Conservation (phyloP, 2,113 vertebrate genomes). For the Rattus norvegicus region DNA sequence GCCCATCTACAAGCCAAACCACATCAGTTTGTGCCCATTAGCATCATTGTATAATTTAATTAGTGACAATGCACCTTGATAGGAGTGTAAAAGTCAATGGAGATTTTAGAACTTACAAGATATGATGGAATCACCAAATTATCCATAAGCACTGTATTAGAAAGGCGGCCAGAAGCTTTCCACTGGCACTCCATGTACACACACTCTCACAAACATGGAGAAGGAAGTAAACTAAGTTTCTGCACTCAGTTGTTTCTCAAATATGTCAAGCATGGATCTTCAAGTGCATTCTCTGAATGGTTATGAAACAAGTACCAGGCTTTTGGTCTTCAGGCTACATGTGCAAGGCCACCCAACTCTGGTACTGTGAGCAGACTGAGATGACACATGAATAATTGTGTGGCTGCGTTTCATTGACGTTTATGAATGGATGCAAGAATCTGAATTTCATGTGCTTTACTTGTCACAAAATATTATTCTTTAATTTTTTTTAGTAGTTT, state of each 20-base stretch:
- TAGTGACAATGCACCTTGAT: not conserved
- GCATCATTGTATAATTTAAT: not conserved
- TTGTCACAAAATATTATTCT: slow-evolving; percentile 21
- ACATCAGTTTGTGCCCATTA: not conserved
- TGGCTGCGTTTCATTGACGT: not conserved
- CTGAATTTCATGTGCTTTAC: slow-evolving; percentile 20
- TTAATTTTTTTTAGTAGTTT: slow-evolving; percentile 17
- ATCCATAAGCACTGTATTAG: not conserved
- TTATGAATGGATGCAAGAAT: not conserved
- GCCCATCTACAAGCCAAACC: not conserved
- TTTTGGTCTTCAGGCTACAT: not conserved
- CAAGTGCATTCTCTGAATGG: not conserved
- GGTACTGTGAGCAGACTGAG: not conserved
- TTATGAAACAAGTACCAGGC: not conserved
- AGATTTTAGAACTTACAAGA: not conserved
- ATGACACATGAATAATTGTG: not conserved
- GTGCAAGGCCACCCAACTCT: not conserved
- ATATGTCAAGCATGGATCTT: not conserved
- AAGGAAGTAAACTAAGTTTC: not conserved
- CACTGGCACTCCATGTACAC: accelerated
- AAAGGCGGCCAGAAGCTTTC: not conserved
- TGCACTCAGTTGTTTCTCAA: not conserved
- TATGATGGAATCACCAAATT: not conserved
- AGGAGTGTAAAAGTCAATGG: not conserved
- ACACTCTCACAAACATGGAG: not conserved